A percentile compares a stretch with the other conserved stretches of the same genome.
Evolutionary conservation across 1,140 invertebrate genomes (phyloP).

Genomic region (Pygmarrhopalites habei): DNA sequence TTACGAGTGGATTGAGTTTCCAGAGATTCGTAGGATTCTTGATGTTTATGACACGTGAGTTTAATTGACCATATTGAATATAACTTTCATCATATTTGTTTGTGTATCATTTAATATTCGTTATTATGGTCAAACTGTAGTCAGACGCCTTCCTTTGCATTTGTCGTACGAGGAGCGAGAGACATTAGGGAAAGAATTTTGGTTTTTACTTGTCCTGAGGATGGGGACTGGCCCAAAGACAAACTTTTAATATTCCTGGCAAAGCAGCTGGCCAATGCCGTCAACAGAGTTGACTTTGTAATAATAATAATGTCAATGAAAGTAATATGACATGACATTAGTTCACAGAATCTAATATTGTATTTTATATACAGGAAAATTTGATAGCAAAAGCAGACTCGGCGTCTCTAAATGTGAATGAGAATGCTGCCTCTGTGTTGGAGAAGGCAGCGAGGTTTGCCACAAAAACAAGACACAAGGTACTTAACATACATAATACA

Average conservation of each 20-base stretch:
- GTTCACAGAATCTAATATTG: no score
- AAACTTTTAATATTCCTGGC: conserved; percentile 27
- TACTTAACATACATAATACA: conserved; percentile 13
- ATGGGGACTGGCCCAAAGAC: conserved; percentile 21
- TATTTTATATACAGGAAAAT: conserved; percentile 29
- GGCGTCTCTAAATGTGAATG: conserved; percentile 17
- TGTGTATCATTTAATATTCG: no score
- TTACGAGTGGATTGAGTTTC: conserved; percentile 76
- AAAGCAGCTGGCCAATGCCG: conserved; percentile 28
- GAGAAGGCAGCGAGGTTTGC: conserved; percentile 56
- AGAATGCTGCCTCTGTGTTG: conserved; percentile 18
- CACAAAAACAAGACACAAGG: conserved; percentile 70
- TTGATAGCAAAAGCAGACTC: conserved; percentile 27
- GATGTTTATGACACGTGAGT: conserved; percentile 79
- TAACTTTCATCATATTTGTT: no score
- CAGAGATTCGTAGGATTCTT: conserved; percentile 79
- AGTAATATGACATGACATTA: neutral
- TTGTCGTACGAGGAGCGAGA: conserved; percentile 72
- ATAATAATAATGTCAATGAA: neutral
- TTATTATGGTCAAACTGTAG: no score
- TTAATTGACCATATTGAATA: no score
- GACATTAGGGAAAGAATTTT: conserved; percentile 80
- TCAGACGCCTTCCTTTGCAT: conserved; percentile 82
- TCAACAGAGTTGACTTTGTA: conserved; percentile 34
- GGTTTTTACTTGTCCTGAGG: conserved; percentile 63